Percentiles rank a stretch among this genome's conserved stretches.
Evolutionary conservation across 2,797 vertebrate species (phyloP).

Genomic region (Glyptemys insculpta): DNA sequence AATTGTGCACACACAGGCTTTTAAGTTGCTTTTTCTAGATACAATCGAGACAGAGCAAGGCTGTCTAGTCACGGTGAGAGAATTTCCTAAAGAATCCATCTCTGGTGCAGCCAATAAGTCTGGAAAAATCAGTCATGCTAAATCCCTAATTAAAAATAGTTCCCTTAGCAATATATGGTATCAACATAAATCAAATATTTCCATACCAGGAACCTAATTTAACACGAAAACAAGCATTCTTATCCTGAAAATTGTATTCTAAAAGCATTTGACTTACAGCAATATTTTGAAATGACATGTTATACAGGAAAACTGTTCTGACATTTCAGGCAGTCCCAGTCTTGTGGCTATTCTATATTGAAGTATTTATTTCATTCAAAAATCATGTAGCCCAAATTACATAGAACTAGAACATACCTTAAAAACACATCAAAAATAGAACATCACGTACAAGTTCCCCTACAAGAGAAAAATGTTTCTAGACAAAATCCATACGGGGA

Average conservation of each 20-base stretch:
- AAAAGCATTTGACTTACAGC: background rate
- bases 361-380: background rate
- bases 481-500: background rate
- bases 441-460: background rate
- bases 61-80: background rate
- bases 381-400: background rate
- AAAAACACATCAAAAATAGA: background rate
- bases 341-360: background rate
- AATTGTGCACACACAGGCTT: background rate
- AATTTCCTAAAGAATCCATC: background rate
- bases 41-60: background rate
- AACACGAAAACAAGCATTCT: background rate
- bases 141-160: background rate
- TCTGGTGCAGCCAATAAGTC: background rate
- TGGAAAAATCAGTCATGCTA: background rate
- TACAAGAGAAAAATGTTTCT: background rate
- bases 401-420: background rate
- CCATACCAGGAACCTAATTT: background rate
- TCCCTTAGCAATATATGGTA: background rate
- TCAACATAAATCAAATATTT: slow-evolving; percentile 5
- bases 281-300: background rate
- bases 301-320: too few species aligned
- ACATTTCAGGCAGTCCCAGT: background rate
- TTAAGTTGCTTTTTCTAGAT: background rate
- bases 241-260: background rate